phyloP scores from a whole-genome alignment of 2,113 vertebrate genomes.

The Tyrannus savana region DNA sequence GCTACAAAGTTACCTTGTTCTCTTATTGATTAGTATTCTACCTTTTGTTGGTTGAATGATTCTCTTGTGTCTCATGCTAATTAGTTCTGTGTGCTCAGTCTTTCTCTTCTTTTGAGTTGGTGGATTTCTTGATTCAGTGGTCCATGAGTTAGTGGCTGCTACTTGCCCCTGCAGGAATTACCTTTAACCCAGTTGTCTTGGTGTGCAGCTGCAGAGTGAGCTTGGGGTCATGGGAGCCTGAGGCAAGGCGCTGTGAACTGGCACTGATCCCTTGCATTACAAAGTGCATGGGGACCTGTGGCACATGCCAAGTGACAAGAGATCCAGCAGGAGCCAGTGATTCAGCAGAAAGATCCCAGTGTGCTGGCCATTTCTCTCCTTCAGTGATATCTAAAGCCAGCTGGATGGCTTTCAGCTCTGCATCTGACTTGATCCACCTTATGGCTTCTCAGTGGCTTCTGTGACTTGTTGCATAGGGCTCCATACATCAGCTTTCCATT shows the following conservation, averaged over 20 bases:
- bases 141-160: rapidly evolving
- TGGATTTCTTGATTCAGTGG: background rate
- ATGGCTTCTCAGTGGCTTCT: background rate
- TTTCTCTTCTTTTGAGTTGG: background rate
- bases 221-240: rapidly evolving
- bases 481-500: background rate
- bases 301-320: background rate
- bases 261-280: background rate
- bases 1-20: background rate
- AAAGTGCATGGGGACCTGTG: background rate
- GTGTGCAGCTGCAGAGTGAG: background rate
- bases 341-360: background rate
- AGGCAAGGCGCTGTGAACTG: background rate
- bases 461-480: background rate
- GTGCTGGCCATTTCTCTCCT: background rate
- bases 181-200: background rate
- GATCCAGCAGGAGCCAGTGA: background rate
- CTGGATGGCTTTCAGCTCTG: background rate
- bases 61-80: background rate
- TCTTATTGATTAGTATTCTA: background rate
- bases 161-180: background rate
- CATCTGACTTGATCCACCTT: background rate
- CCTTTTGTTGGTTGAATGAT: background rate
- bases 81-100: background rate
- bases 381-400: background rate